Conservation (phyloP, 1,140 invertebrate genomes). For the Calosoma granatense region DNA sequence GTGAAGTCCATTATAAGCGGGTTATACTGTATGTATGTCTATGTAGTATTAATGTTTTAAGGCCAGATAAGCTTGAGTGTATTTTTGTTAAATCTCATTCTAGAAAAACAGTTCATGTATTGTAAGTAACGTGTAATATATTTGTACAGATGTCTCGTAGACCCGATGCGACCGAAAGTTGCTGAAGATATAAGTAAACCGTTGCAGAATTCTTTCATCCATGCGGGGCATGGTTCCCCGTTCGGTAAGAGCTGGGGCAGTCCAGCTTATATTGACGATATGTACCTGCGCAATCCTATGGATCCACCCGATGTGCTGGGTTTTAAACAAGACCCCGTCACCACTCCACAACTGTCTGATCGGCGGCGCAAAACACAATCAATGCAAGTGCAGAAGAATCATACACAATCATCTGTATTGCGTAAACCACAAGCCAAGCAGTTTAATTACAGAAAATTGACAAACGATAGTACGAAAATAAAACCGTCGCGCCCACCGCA, state of each 20-base stretch:
- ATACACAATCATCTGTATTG: constrained; percentile 38
- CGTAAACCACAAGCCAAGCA: constrained; percentile 48
- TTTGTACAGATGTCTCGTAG: constrained; percentile 47
- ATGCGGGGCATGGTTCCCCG: constrained; percentile 57
- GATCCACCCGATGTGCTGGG: constrained; percentile 66
- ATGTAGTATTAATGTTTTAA: no score
- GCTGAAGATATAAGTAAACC: constrained; percentile 65
- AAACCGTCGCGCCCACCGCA: constrained; percentile 42
- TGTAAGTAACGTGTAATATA: no score
- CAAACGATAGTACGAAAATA: constrained; percentile 44
- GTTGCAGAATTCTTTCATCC: constrained; percentile 76
- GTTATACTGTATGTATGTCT: no score
- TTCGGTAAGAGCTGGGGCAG: constrained; percentile 80
- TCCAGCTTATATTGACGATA: constrained; percentile 68
- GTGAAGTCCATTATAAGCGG: no score
- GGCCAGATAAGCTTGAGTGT: no score
- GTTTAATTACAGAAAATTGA: constrained; percentile 65
- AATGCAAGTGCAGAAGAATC: constrained; percentile 38
- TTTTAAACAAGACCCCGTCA: constrained; percentile 26
- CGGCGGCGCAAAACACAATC: constrained; percentile 12
- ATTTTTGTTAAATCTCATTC: no score
- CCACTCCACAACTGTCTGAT: constrained; percentile 25
- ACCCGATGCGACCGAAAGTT: constrained; percentile 53
- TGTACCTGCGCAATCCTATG: constrained; percentile 76
- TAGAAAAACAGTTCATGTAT: no score